Percentiles rank a stretch among this genome's conserved stretches.
phyloP scores from a whole-genome alignment of 2,888 invertebrate species.

The Polietes domitor region DNA sequence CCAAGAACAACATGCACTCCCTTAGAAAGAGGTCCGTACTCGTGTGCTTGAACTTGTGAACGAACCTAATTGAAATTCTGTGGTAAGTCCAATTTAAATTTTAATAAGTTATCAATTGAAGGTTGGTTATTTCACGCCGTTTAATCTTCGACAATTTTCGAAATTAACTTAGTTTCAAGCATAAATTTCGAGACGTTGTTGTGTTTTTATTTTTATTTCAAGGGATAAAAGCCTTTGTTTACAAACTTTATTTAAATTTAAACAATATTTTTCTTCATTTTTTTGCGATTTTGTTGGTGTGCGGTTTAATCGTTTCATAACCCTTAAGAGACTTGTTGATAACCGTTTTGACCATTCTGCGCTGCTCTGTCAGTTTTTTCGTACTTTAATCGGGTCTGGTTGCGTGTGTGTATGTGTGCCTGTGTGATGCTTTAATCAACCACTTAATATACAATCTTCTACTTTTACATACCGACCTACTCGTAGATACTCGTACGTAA shows the following conservation, averaged over 20 bases:
- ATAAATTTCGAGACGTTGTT: background rate
- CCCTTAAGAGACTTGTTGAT: conserved; percentile 48
- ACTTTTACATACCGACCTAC: background rate
- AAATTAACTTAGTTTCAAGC: background rate
- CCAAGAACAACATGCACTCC: background rate
- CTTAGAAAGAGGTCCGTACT: background rate
- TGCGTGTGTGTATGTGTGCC: background rate
- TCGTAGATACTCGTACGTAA: background rate
- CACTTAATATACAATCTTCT: conserved; percentile 40
- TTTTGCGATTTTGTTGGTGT: background rate
- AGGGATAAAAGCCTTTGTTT: background rate
- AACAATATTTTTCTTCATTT: background rate
- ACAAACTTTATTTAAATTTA: conserved; percentile 7
- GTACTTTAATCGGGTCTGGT: background rate
- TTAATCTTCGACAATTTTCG: conserved; percentile 10
- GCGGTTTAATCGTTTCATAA: conserved; percentile 18
- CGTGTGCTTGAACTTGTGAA: too few relatives aligned
- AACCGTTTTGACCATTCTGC: conserved; percentile 43
- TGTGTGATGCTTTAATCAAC: conserved; percentile 28
- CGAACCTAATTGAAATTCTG: background rate
- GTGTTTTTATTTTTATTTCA: too few relatives aligned
- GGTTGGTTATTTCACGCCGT: conserved; percentile 3
- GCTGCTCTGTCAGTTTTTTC: background rate
- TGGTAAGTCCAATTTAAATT: conserved; percentile 31
- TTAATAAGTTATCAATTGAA: conserved; percentile 33